phyloP scores from a whole-genome alignment of 1,140 invertebrate genomes.

The Zaprionus lachaisei region DNA sequence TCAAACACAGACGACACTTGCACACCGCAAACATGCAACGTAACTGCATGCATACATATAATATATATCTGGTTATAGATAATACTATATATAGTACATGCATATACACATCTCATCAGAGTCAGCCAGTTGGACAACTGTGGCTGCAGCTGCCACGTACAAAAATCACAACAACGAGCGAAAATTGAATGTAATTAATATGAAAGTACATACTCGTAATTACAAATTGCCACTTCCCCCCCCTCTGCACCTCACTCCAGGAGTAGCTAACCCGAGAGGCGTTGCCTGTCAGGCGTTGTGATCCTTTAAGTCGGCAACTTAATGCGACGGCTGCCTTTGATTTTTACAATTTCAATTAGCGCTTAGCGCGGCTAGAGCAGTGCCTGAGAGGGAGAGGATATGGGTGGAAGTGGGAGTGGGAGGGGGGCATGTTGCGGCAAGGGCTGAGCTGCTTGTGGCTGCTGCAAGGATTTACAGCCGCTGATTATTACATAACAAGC shows the following conservation, averaged over 20 bases:
- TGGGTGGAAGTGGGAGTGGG: background rate
- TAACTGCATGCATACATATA: background rate
- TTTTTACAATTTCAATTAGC: slow-evolving; percentile 82
- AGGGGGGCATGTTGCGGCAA: slow-evolving; percentile 13
- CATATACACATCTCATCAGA: background rate
- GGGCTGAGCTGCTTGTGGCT: slow-evolving; percentile 32
- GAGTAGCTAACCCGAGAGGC: slow-evolving; percentile 27
- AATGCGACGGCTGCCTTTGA: slow-evolving; percentile 68
- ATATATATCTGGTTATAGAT: background rate
- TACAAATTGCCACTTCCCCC: slow-evolving; percentile 54
- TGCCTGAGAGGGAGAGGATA: background rate
- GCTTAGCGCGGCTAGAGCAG: slow-evolving; percentile 42
- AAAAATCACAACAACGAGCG: slow-evolving; percentile 4
- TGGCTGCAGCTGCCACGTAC: background rate
- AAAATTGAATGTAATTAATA: slow-evolving; percentile 51
- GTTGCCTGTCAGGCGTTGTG: slow-evolving; percentile 57
- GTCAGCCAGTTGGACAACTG: background rate
- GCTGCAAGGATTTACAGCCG: slow-evolving; percentile 71
- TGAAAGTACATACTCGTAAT: slow-evolving; percentile 69
- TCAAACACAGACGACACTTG: slow-evolving; percentile 16
- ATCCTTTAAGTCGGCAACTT: slow-evolving; percentile 63
- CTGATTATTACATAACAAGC: slow-evolving; percentile 79
- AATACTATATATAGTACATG: background rate
- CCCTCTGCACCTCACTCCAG: background rate
- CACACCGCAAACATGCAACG: slow-evolving; percentile 12